Evolutionary conservation across 53 echinoderm and acorn worm species (phyloP).

Genomic region (Actinopyga echinites): DNA sequence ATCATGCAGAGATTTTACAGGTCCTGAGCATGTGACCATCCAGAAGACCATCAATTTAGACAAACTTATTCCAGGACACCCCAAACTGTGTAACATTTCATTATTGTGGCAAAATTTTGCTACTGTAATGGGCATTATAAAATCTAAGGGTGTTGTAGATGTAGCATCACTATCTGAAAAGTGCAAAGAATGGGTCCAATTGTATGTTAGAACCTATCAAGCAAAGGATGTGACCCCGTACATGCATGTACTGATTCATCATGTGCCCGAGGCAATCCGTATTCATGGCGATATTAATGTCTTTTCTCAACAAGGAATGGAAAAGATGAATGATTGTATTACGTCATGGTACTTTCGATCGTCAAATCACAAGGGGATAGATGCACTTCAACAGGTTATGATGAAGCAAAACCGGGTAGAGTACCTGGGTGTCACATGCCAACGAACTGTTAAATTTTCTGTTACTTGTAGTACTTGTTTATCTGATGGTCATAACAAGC

Average conservation of each 20-base stretch:
- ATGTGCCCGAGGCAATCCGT: slow-evolving; percentile 40
- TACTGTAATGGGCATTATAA: slow-evolving; percentile 21
- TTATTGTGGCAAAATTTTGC: slow-evolving; percentile 43
- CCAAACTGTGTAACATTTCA: slow-evolving; percentile 18
- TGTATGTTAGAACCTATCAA: slow-evolving; percentile 39
- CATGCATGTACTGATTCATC: slow-evolving; percentile 57
- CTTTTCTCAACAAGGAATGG: slow-evolving; percentile 66
- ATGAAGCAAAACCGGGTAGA: slow-evolving; percentile 45
- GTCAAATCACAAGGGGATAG: slow-evolving; percentile 39
- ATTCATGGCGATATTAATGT: slow-evolving; percentile 38
- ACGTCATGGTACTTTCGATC: slow-evolving; percentile 47
- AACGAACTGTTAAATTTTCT: not conserved
- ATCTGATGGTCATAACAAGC: slow-evolving; percentile 36
- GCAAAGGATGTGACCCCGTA: slow-evolving; percentile 64
- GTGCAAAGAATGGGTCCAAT: slow-evolving; percentile 45
- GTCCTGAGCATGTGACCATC: slow-evolving; percentile 2
- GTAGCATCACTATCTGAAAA: slow-evolving; percentile 1
- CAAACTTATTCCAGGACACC: slow-evolving; percentile 16
- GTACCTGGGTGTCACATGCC: slow-evolving; percentile 9
- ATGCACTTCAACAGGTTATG: slow-evolving; percentile 50
- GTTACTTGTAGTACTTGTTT: slow-evolving; percentile 41
- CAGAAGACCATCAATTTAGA: slow-evolving; percentile 28
- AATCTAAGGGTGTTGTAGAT: not conserved
- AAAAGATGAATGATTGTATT: slow-evolving; percentile 60
- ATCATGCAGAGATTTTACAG: slow-evolving; percentile 27